A percentile compares a stretch with the other conserved stretches of the same genome.
Conservation (phyloP, 2,888 invertebrate species). For the Dermolepida albohirtum region DNA sequence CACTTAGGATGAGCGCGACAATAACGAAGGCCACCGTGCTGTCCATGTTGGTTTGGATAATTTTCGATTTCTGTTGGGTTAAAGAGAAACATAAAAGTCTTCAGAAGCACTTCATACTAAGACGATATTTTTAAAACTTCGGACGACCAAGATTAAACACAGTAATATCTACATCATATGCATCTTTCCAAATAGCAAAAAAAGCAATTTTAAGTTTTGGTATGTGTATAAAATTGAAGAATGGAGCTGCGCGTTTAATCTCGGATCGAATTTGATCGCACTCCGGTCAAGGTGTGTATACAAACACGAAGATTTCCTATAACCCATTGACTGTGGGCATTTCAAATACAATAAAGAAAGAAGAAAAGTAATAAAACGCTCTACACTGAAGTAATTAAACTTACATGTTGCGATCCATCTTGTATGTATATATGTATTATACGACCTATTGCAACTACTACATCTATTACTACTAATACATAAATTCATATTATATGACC, state of each 20-base stretch:
- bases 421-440: neutral
- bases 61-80: slow-evolving; percentile 6
- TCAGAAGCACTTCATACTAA: slow-evolving; percentile 22
- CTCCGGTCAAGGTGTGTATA: slow-evolving; percentile 22
- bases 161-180: neutral
- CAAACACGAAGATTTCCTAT: slow-evolving; percentile 24
- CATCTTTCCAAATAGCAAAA: neutral
- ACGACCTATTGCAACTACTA: slow-evolving; percentile 25
- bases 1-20: slow-evolving; percentile 22
- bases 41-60: slow-evolving; percentile 24
- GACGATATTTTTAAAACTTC: slow-evolving; percentile 8
- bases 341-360: slow-evolving; percentile 30
- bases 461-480: slow-evolving; percentile 19
- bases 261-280: slow-evolving; percentile 24
- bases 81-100: slow-evolving; percentile 6
- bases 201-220: neutral
- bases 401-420: slow-evolving; percentile 31
- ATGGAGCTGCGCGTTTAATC: slow-evolving; percentile 7
- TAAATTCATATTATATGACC: slow-evolving; percentile 18
- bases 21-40: slow-evolving; percentile 24
- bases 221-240: neutral
- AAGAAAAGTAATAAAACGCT: slow-evolving; percentile 26
- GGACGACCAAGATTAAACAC: neutral
- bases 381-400: slow-evolving; percentile 20
- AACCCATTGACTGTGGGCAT: slow-evolving; percentile 32